Base-by-base conservation (phyloP, 2,888 invertebrate species). In the Melolontha melolontha region DNA sequence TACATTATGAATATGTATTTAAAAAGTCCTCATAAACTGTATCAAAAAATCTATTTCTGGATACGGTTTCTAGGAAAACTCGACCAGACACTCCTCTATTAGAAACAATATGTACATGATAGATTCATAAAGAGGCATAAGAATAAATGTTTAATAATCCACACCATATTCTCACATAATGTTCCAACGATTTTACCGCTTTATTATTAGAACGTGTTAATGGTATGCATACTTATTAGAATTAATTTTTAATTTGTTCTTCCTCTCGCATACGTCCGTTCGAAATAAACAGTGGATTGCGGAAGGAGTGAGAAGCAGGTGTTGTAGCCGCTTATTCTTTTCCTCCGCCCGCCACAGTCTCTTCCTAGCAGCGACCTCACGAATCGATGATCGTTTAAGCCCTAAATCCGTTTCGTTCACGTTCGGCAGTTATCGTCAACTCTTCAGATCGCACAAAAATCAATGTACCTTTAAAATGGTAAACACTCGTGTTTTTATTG, bases 391-490 rank as follows among this genome's bases (percentile, higher is more conserved):
- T 59, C 22, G 59, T 41, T n/a, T 29, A 29, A 16, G 41, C 44
- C 59, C 59, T 59, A 44, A 44, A 59, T 55, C 59, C 29, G 47
- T 14, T 44, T 59, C 59, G 59, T 44, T 16, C 44, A 10, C 29
- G 29, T 44, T 44, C 59, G 59, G 44, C 16, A 14, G 41, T 12
- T 10, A 27, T 59, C 59, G 59, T 2, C 29, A 5, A 2, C 5
- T 44, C 44, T 40, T 44, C 44, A 44, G 57, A 42, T 42, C 44
- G 50, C 62, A 67, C 67, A 63, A 67, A 67, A 67, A 67, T 67
- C 67, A 67, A 67, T 67, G 62, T 54, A 34, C 63, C 52, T 67
- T 67, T 63, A 64, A 63, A 67, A 57, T 66, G 54, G 63, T 54
- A 67, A 63, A 67, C 63, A 67, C 44, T 64, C 52, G 42, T 52